These are phyloP conservation scores for Drosophila barbarae DNA, from an alignment of 2,888 invertebrate species.

Conservation along the genomic window DNA sequence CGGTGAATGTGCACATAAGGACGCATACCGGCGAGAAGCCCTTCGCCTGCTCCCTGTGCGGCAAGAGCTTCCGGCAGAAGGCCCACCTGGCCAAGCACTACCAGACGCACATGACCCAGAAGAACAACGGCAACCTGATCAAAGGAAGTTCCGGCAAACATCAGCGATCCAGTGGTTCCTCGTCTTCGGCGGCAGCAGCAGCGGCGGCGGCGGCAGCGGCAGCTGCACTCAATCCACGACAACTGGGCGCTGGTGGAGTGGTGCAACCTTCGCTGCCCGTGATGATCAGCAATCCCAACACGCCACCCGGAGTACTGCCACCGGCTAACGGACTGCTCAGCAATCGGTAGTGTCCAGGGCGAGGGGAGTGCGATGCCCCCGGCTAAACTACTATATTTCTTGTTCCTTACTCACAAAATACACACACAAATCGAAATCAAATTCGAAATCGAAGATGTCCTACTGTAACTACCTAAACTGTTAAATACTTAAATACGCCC, in stretches of 20 bases:
- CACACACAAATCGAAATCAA: slow-evolving; percentile 25
- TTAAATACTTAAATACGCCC: slow-evolving; percentile 42
- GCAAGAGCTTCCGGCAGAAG: slow-evolving; percentile 94
- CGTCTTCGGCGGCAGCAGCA: slow-evolving; percentile 28
- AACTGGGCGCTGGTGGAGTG: slow-evolving; percentile 48
- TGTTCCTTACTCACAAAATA: slow-evolving; percentile 68
- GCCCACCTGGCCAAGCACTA: slow-evolving; percentile 95
- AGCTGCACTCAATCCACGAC: slow-evolving; percentile 60
- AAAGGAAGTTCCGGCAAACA: slow-evolving; percentile 80
- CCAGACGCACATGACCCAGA: slow-evolving; percentile 94
- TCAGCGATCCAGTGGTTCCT: slow-evolving; percentile 53
- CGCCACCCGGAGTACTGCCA: slow-evolving; percentile 69
- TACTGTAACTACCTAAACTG: slow-evolving; percentile 42
- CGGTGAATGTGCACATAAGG: slow-evolving; percentile 97
- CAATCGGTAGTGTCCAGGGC: slow-evolving; percentile 74
- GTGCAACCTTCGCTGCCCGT: slow-evolving; percentile 51
- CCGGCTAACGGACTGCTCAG: slow-evolving; percentile 78
- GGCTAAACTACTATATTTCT: slow-evolving; percentile 60
- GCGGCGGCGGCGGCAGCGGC: slow-evolving; percentile 37
- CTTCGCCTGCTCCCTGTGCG: slow-evolving; percentile 95
- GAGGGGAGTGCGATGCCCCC: slow-evolving; percentile 17
- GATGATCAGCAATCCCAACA: slow-evolving; percentile 61
- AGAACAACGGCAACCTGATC: slow-evolving; percentile 84
- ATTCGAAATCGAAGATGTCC: slow-evolving; percentile 31
- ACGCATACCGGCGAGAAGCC: slow-evolving; percentile 99